These are phyloP conservation scores for Hipparchia sbordonii DNA, from an alignment of 2,888 invertebrate genomes.

Conservation along the genomic window DNA sequence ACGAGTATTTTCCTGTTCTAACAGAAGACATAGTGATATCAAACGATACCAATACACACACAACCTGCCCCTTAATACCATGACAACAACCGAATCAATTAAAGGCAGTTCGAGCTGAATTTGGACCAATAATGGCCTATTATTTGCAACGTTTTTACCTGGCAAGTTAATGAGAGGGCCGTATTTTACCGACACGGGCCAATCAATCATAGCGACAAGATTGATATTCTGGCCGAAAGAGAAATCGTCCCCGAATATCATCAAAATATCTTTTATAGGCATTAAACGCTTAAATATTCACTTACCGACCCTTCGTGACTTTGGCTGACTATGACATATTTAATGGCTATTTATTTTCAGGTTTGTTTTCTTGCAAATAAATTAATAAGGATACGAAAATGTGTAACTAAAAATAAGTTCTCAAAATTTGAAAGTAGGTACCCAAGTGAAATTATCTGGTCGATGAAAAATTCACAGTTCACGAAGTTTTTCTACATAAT, in stretches of 20 bases:
- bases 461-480: too few relatives aligned
- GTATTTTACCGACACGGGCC: slow-evolving; percentile 60
- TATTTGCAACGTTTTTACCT: slow-evolving; percentile 47
- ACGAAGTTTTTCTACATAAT: too few relatives aligned
- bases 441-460: too few relatives aligned
- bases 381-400: too few relatives aligned
- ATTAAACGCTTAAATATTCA: slow-evolving; percentile 10
- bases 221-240: slow-evolving; percentile 66
- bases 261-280: slow-evolving; percentile 15
- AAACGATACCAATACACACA: not conserved
- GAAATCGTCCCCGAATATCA: slow-evolving; percentile 49
- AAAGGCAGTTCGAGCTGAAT: slow-evolving; percentile 22
- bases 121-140: slow-evolving; percentile 27
- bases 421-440: too few relatives aligned
- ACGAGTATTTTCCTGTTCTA: too few relatives aligned
- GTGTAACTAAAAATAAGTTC: too few relatives aligned
- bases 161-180: slow-evolving; percentile 61
- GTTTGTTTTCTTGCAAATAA: not conserved
- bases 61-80: slow-evolving; percentile 47
- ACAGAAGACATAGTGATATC: too few relatives aligned
- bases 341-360: not conserved
- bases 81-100: slow-evolving; percentile 50
- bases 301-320: slow-evolving; percentile 2
- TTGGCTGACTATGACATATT: not conserved
- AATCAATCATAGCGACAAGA: slow-evolving; percentile 72